Base-by-base conservation (phyloP, 2,888 invertebrate genomes). In the Harpagoxenus sublaevis region DNA sequence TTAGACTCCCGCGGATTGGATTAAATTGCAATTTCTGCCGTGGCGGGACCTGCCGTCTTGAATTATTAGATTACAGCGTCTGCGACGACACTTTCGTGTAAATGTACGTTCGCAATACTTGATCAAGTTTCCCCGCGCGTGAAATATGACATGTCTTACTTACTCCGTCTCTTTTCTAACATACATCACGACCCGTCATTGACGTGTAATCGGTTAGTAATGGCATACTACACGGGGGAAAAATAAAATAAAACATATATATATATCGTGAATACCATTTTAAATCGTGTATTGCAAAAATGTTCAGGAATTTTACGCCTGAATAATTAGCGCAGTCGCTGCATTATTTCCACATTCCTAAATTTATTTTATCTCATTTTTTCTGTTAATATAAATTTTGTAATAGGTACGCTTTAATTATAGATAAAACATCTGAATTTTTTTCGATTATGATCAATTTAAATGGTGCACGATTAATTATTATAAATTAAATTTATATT, bases 1-100 rank as follows among this genome's bases (percentile, higher is more conserved):
- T 92, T 91, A 92, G 89, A 87, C 89, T 89, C 87, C 55, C 84
- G 83, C 85, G 91, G 83, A 90, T 90, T 89, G 84, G 84, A 92
- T 92, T 92, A 92, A 91, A 92, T 91, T 92, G 92, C 92, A 92
- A 93, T 93, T 86, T 92, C 91, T 92, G 86, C 79, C 83, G 73
- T 77, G 73, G 63, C 88, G 63, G 28, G 45, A 82, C 63, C 83
- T 48, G 83, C 51, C 85, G 60, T 83, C 71, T 81, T 70, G 86
- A 87, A 87, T 89, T 90, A 92, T 92, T 89, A 87, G 87, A 85
- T 92, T 90, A 88, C 86, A 48, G 57, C 79, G 79, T 81, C 79
- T 81, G 35, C 79, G 48, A 81, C 57, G 48, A 42, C 71, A 71
- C 39, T 71, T 60, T 71, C 79, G 71, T 71, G 57, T 60, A 81